Conservation (phyloP, 2,888 invertebrate genomes). For the Lycaena phlaeas region DNA sequence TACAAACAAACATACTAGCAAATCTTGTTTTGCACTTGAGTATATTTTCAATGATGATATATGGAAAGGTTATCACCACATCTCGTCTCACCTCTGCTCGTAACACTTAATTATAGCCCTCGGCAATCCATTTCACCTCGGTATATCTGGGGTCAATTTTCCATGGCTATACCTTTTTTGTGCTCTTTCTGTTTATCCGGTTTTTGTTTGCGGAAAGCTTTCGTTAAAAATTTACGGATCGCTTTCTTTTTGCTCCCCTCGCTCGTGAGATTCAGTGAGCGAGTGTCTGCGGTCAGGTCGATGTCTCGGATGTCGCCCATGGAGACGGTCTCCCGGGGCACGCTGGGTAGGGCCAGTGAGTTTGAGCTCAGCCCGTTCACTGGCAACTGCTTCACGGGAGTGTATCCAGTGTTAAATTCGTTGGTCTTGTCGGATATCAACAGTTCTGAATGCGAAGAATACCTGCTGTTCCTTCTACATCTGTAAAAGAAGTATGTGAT, state of each 20-base stretch:
- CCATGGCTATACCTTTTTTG: not conserved
- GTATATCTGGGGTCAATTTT: no score
- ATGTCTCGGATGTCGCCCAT: slow-evolving; percentile 20
- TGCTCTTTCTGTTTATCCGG: not conserved
- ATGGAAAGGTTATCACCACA: no score
- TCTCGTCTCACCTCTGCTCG: no score
- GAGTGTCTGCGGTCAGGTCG: slow-evolving; percentile 21
- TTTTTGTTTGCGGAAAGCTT: slow-evolving; percentile 1
- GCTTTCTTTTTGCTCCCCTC: slow-evolving; percentile 22
- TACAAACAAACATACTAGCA: no score
- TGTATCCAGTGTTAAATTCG: slow-evolving; percentile 16
- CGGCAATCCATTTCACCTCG: no score
- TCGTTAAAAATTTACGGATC: not conserved
- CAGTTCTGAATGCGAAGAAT: no score
- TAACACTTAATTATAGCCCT: no score
- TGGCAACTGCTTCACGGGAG: slow-evolving; percentile 2
- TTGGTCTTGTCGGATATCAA: no score
- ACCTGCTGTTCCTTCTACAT: no score
- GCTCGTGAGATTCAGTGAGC: slow-evolving; percentile 26
- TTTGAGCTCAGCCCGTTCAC: not conserved
- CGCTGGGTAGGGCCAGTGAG: slow-evolving; percentile 21
- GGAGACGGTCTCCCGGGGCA: slow-evolving; percentile 23
- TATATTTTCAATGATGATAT: no score
- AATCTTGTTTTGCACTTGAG: no score
- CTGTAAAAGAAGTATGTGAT: slow-evolving; percentile 22